These are phyloP conservation scores for Hyposoter dolosus DNA, from an alignment of 2,888 invertebrate species.

Conservation along the genomic window DNA sequence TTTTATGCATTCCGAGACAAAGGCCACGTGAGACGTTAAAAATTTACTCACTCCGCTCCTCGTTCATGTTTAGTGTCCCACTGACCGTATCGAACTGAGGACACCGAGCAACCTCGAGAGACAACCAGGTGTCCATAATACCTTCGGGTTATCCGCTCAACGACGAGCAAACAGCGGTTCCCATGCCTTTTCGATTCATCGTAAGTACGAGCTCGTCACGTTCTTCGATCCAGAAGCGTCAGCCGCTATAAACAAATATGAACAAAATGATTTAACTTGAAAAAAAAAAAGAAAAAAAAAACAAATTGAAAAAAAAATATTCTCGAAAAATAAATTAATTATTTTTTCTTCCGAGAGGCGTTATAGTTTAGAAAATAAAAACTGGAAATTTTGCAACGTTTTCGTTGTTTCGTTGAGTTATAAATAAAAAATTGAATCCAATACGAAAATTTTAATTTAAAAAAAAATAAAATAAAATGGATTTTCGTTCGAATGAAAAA, in stretches of 20 bases:
- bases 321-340: neutral
- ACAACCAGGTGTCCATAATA: slow-evolving; percentile 78
- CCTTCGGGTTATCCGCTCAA: slow-evolving; percentile 75
- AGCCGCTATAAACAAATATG: neutral
- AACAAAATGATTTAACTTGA: neutral
- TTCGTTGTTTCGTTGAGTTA: neutral
- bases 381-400: neutral
- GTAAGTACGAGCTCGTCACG: neutral
- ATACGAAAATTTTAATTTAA: neutral
- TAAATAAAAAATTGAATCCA: neutral
- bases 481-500: neutral
- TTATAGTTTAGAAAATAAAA: neutral
- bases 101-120: slow-evolving; percentile 81
- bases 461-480: neutral
- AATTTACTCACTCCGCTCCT: slow-evolving; percentile 78
- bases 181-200: slow-evolving; percentile 22
- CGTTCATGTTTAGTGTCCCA: slow-evolving; percentile 83
- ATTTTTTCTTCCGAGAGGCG: no score
- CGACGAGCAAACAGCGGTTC: slow-evolving; percentile 61
- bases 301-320: neutral
- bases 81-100: slow-evolving; percentile 84
- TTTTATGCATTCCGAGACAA: neutral
- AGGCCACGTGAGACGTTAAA: slow-evolving; percentile 56
- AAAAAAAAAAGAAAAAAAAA: slow-evolving; percentile 9
- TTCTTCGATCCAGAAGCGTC: slow-evolving; percentile 8